Base-by-base conservation (phyloP, 1,140 invertebrate species). In the Pseudomyrmex sp. region DNA sequence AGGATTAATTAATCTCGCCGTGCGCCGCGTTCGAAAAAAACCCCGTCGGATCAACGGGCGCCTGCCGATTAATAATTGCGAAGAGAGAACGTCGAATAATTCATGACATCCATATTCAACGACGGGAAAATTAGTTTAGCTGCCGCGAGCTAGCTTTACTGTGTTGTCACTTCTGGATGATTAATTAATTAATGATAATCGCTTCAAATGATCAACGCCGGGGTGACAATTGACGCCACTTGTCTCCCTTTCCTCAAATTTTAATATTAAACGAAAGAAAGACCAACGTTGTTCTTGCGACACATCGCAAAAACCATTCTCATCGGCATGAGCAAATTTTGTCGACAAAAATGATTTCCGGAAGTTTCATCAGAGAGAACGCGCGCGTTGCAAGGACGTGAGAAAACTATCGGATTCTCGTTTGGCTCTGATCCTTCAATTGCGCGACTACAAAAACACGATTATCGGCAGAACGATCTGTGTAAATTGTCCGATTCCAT, bases 141-240 rank as follows among this genome's bases (percentile, higher is more conserved):
- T 35, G 35, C 35, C 35, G 35, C 35, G 35, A 35, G 35, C 35
- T 35, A 35, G 35, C 5, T 35, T 35, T 35, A 61, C 12, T 35
- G 54, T 23, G 20, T n/a, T 18, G 20, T 63, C 73, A n/a, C n/a
- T 8, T 59, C 48, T 77, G 13, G 52, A 26, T 18, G 23, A 10
- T 10, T 46, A 61, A 83, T 83, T 77, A 77, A 77, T 83, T 76
- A 76, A 76, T 48, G 72, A 18, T 63, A 73, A 58, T 75, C 58
- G 61, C 18, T 72, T 70, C 20, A 15, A 80, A 61, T 72, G 66
- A 46, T 56, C 50, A 79, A 70, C 44, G 62, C 54, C n/a, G 15
- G 35, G 35, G 7, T 50, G 26, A 61, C 54, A 52, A 54, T 26
- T 50, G 23, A 72, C 2, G 54, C 54, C 44, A n/a, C 13, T 69